Evolutionary conservation across 2,113 vertebrate genomes (phyloP), one percentile per base, ranked within the genome.

Genomic region (Rhadina sibilatrix): DNA sequence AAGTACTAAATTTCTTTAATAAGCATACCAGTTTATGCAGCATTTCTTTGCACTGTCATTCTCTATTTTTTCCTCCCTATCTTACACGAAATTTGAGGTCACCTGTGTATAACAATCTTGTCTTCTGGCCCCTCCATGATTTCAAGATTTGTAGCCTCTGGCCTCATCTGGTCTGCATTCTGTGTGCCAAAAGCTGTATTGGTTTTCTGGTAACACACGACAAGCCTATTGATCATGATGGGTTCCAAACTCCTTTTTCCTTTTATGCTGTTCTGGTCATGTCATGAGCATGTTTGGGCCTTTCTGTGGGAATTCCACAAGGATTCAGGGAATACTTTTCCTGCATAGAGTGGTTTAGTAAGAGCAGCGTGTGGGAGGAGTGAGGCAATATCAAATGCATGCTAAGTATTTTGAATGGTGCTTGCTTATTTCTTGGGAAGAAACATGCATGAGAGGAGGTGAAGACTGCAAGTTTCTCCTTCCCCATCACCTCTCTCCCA

Each of bases 141-240:
- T 47, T 74, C 23, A 40, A 15, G 50, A 33, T 74, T 21, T 77
- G 12, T 63, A 50, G 64, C 44, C 30, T 87, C 25, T 63, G 38
- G 15, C 35, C 15, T 83, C 12, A 22, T 44, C 23, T 30, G 30
- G 24, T 49, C 7, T 76, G 0, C 31, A 12, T 57, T 89, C 12
- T 46, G 22, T 56, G 28, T 86, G 53, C 53, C n/a, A 38, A 50
- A 88, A 87, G 38, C 42, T 75, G 33, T 53, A 8, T 5, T 37
- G 40, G 14, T 47, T 80, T 87, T 61, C 23, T 71, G 50, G 37
- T 80, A 54, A 77, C 87, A 64, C 19, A 15, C 8, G 16, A 37
- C 28, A 70, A 63, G 5, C 33, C 14, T 35, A 1, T 38, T 0
- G 0, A 2, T 59, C 5, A 0, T 42, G 40, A 22, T 61, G 4